Evolutionary conservation across 2,888 invertebrate genomes (phyloP).

Genomic region (Dendrolimus pini): DNA sequence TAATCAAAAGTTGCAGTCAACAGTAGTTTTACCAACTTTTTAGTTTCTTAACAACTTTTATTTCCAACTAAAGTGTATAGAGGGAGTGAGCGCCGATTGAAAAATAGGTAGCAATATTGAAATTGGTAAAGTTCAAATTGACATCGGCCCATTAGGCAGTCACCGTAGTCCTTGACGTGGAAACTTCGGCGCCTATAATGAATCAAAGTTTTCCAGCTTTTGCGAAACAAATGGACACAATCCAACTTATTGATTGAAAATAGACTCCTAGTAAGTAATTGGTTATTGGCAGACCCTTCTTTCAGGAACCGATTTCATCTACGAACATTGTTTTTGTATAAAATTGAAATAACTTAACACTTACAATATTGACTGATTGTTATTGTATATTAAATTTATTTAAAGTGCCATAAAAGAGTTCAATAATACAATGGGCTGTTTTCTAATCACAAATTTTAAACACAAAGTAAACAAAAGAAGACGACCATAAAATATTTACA

Average conservation of each 20-base stretch:
- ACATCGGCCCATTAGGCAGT: constrained; percentile 50
- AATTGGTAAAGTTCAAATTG: constrained; percentile 56
- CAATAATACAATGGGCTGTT: no score
- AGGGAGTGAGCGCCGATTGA: constrained; percentile 49
- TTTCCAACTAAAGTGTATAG: constrained; percentile 31
- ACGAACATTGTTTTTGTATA: no score
- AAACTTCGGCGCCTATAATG: constrained; percentile 28
- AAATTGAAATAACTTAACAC: no score
- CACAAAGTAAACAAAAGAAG: no score
- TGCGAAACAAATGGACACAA: constrained; percentile 30
- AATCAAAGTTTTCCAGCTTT: constrained; percentile 38
- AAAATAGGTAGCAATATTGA: constrained; percentile 58
- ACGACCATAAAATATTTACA: no score
- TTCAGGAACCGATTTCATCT: no score
- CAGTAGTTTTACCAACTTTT: constrained; percentile 26
- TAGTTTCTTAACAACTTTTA: constrained; percentile 41
- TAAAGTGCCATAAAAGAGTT: no score
- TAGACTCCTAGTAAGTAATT: constrained; percentile 14
- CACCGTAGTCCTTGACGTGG: constrained; percentile 25
- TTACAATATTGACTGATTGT: no score
- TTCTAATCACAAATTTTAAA: no score
- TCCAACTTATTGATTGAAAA: constrained; percentile 20
- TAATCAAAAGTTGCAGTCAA: constrained; percentile 12
- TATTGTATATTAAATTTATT: no score
- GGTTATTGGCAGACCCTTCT: neutral